Conservation (phyloP, 2,888 invertebrate species). For the Nephrotoma guestfalica region DNA sequence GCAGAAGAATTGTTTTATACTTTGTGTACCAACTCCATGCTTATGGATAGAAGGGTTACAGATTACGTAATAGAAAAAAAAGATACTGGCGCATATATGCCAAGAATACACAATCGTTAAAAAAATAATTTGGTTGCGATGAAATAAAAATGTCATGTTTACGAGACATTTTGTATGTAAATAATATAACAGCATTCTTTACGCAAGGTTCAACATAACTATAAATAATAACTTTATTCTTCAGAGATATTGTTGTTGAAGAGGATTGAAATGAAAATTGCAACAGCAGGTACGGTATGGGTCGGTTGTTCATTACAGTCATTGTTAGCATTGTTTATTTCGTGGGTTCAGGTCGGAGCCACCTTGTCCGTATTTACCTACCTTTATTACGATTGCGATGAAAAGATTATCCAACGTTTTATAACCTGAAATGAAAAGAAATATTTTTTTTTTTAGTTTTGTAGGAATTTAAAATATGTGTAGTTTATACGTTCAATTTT, state of each 20-base stretch:
- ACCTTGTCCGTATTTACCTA: not conserved
- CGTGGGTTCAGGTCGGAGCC: too few relatives aligned
- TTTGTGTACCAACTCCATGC: not conserved
- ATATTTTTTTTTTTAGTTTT: not conserved
- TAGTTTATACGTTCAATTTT: too few relatives aligned
- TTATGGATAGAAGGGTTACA: not conserved
- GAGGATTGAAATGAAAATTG: not conserved
- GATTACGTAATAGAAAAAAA: not conserved
- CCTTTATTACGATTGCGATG: not conserved
- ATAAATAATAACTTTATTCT: not conserved
- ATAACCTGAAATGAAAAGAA: not conserved
- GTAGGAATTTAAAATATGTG: too few relatives aligned
- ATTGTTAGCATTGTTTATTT: not conserved
- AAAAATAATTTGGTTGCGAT: not conserved
- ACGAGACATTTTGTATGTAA: not conserved
- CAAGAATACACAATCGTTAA: not conserved
- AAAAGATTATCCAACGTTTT: not conserved
- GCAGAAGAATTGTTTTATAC: not conserved
- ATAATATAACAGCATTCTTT: not conserved
- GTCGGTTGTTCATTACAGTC: not conserved
- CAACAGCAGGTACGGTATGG: not conserved
- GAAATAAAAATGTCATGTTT: not conserved
- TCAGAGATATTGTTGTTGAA: not conserved
- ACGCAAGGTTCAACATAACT: not conserved
- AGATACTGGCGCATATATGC: not conserved